These are phyloP conservation scores for Ceriagrion tenellum DNA, from an alignment of 2,888 invertebrate genomes.

Conservation along the genomic window DNA sequence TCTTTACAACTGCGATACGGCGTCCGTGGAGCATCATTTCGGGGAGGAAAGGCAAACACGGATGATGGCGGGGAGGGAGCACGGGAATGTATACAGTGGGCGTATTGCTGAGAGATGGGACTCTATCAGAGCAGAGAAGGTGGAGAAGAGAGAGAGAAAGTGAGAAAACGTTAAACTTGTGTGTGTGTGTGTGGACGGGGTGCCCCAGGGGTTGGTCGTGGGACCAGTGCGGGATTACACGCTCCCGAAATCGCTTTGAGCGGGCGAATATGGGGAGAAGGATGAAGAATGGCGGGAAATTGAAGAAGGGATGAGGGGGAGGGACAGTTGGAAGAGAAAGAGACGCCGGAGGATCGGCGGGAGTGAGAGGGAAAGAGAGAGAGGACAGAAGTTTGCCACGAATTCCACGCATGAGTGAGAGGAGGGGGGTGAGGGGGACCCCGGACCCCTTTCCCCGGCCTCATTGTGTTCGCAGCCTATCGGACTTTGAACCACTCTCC, in stretches of 20 bases:
- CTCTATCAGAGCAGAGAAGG: constrained; percentile 10
- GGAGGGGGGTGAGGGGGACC: neutral
- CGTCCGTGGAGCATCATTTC: neutral
- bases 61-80: neutral
- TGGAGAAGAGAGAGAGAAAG: neutral
- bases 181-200: neutral
- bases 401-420: constrained; percentile 61
- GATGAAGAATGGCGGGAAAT: neutral
- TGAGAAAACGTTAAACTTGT: neutral
- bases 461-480: constrained; percentile 54
- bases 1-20: neutral
- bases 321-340: neutral
- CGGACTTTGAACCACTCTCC: constrained; percentile 15
- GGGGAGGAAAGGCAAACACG: neutral
- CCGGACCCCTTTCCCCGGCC: neutral
- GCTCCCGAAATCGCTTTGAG: constrained; percentile 60
- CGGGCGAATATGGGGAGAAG: neutral
- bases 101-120: neutral
- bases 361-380: too few relatives aligned
- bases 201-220: neutral
- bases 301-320: neutral
- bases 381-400: constrained; percentile 44
- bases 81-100: neutral
- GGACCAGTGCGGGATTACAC: constrained; percentile 39
- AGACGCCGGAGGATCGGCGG: neutral